Evolutionary conservation across 2,797 vertebrate species (phyloP), one percentile per base, ranked within the genome.

Genomic region (Graptemys geographica): DNA sequence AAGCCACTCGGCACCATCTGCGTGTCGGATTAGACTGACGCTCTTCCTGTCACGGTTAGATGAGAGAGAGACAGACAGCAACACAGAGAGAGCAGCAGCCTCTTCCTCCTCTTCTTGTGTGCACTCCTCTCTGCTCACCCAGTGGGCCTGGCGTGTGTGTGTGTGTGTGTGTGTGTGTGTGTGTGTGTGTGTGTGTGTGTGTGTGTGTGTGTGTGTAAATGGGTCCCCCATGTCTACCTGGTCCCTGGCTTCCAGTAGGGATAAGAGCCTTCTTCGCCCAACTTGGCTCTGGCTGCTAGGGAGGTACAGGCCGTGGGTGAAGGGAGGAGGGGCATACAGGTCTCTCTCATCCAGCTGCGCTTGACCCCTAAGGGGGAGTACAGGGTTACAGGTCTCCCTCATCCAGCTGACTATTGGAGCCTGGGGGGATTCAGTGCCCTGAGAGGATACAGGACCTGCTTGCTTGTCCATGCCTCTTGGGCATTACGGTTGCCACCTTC

Each of bases 311-410:
- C 74, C 4, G 2, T 25, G 44, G 47, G 28, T 79, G 8, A 85
- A 83, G 92, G 79, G 88, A 79, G 79, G 94, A 90, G 91, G 84
- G 79, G 87, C 95, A 87, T 86, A 95, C 92, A 37, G 89, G 23
- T 78, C 41, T 47, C 15, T 28, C 41, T 78, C 74, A 78, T 47
- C 44, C 25, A 28, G 25, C 44, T 15, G 15, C 12, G 4, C 23
- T 44, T 44, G 23, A 23, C 11, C 37, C 72, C 72, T 44, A 44
- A 74, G 23, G 11, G 12, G 23, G 72, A 44, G 15, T 11, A 74
- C 23, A 74, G 21, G 23, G 10, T 12, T 47, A 47, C 44, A 44
- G 44, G 25, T 47, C 44, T 27, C 6, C 8, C 12, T 78, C 27
- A 78, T 8, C 12, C 44, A 49, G 41, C 27, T 78, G 27, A 78